These are phyloP conservation scores for Epirrhoe alternata DNA, from an alignment of 2,888 invertebrate species.

Conservation along the genomic window DNA sequence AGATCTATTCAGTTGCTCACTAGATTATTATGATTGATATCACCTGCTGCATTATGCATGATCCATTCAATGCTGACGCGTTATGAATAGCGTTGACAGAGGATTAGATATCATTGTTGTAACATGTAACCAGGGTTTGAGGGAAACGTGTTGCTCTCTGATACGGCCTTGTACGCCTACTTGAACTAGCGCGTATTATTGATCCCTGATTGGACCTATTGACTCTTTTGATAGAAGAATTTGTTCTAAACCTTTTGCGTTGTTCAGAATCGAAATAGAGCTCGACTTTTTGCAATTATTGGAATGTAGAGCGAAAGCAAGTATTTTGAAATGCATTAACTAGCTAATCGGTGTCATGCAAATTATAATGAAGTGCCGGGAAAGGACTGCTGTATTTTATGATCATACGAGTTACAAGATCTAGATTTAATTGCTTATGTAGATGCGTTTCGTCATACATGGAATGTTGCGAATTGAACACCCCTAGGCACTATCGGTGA, in stretches of 20 bases:
- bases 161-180: conserved; percentile 2
- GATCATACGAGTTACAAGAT: conserved; percentile 39
- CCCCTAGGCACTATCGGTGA: neutral
- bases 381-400: conserved; percentile 48
- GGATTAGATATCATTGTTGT: conserved; percentile 51
- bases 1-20: conserved; percentile 26
- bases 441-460: conserved; percentile 46
- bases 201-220: neutral
- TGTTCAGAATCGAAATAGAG: neutral
- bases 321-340: conserved; percentile 17
- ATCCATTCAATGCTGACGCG: conserved; percentile 48
- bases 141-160: conserved; percentile 14
- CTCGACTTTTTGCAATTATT: neutral
- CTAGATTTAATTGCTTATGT: conserved; percentile 48
- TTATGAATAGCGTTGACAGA: conserved; percentile 51
- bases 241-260: too few species aligned
- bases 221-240: too few species aligned
- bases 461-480: conserved; percentile 36
- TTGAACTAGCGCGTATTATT: neutral
- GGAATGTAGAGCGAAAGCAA: conserved; percentile 5
- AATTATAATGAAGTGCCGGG: conserved; percentile 46
- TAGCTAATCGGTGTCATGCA: conserved; percentile 48
- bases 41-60: conserved; percentile 52
- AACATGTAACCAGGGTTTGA: conserved; percentile 17
- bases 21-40: conserved; percentile 57